Percentiles rank a stretch among this genome's conserved stretches.
phyloP scores from a whole-genome alignment of 2,888 invertebrate species.

The Amphipyra tragopoginis region DNA sequence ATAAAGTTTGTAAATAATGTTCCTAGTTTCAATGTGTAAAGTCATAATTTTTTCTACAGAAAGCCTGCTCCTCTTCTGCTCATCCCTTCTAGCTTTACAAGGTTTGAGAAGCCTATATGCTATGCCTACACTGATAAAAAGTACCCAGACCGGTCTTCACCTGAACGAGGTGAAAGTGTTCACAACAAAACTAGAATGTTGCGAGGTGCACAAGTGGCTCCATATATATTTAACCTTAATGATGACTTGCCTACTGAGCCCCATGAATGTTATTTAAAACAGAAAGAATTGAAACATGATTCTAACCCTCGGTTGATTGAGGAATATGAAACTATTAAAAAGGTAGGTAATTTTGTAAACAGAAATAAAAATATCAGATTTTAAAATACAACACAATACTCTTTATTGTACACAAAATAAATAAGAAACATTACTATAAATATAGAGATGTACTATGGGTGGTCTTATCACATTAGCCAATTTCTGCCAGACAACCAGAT shows the following conservation, averaged over 20 bases:
- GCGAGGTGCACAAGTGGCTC: slow-evolving; percentile 86
- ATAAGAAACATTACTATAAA: too few relatives aligned
- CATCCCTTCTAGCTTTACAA: slow-evolving; percentile 94
- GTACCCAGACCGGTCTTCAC: slow-evolving; percentile 60
- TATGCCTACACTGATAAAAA: slow-evolving; percentile 80
- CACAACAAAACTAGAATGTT: slow-evolving; percentile 74
- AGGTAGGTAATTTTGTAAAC: slow-evolving; percentile 67
- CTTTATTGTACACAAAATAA: too few relatives aligned
- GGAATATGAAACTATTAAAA: slow-evolving; percentile 84
- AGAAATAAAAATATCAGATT: background rate
- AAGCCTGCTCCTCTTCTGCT: slow-evolving; percentile 91
- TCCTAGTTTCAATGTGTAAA: background rate
- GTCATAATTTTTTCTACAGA: slow-evolving; percentile 61
- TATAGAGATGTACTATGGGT: too few relatives aligned
- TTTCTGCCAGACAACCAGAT: too few relatives aligned
- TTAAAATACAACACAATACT: too few relatives aligned
- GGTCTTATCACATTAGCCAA: too few relatives aligned
- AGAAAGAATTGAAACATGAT: slow-evolving; percentile 82
- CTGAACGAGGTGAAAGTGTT: slow-evolving; percentile 71
- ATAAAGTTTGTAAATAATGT: background rate
- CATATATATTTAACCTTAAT: slow-evolving; percentile 91
- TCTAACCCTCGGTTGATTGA: slow-evolving; percentile 78
- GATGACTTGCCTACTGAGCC: slow-evolving; percentile 91
- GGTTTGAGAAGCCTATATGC: slow-evolving; percentile 91
- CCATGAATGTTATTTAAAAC: slow-evolving; percentile 88